Conservation (phyloP, 1,140 invertebrate species). For the Galendromus occidentalis region DNA sequence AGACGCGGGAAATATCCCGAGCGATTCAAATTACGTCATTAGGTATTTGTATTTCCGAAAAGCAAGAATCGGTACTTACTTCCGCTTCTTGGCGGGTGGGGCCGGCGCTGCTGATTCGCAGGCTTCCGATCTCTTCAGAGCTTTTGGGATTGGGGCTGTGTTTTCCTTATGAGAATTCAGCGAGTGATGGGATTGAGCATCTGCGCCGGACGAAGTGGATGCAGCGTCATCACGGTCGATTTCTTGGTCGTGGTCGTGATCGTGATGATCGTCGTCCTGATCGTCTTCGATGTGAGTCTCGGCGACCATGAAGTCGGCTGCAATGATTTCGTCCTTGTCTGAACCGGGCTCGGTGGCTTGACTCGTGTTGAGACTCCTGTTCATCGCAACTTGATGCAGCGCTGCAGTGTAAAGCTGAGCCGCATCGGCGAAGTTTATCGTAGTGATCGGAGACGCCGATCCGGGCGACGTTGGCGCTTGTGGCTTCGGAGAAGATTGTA, state of each 20-base stretch:
- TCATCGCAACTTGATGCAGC: not conserved
- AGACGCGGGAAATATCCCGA: too few species aligned
- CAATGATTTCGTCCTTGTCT: conserved; percentile 10
- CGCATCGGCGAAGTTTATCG: not conserved
- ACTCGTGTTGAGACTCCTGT: not conserved
- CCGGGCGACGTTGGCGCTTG: not conserved
- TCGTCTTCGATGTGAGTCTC: conserved; percentile 8
- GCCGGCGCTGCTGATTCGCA: not conserved
- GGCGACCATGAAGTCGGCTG: conserved; percentile 8
- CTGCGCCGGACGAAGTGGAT: not conserved
- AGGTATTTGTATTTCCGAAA: too few species aligned
- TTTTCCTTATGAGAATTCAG: not conserved
- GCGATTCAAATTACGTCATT: too few species aligned
- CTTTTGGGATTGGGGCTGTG: not conserved
- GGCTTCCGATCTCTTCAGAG: not conserved
- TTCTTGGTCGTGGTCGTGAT: not conserved
- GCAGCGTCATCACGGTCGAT: not conserved
- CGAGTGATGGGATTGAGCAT: conserved; percentile 7
- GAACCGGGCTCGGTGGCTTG: not conserved
- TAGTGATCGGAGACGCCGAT: not conserved
- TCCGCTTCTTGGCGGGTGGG: not conserved
- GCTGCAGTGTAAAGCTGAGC: not conserved
- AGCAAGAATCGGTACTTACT: too few species aligned
- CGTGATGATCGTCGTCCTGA: not conserved
- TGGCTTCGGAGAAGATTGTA: not conserved